Base-by-base conservation (phyloP, 2,888 invertebrate species). In the Malachius bipustulatus region DNA sequence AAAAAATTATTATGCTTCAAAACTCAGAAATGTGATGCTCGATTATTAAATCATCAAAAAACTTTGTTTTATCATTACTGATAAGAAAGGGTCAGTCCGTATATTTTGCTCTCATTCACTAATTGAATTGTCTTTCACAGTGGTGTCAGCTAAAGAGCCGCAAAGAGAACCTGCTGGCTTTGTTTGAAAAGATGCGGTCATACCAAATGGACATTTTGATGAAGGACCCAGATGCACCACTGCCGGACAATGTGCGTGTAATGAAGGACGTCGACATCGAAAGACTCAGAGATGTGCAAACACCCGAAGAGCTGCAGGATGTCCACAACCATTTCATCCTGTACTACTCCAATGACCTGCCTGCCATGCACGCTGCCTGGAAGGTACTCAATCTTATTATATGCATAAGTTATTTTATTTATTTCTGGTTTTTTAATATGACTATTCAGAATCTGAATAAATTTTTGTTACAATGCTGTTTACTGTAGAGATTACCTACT, bases 251-350 rank as follows among this genome's bases (percentile, higher is more conserved):
- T 52, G 70, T 91, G 47, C 67, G 93, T 14, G 65, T 91, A 0
- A 76, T 94, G 44, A 77, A 75, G 44, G 88, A 90, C 46, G 82
- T 82, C 34, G 93, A 94, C 50, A 77, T 89, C 37, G 83, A 87
- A 35, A 71, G 78, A 32, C 61, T 90, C 40, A 75, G 73, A 45
- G 71, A 65, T 34, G 82, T 85, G 0, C 83, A 89, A 56, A 84
- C 84, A 0, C 73, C 82, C 6, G 96, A 97, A 57, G 94, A 96
- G 57, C 62, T 97, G 1, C 82, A 84, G 39, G 98, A 98, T 54
- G 82, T 90, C 2, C 90, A 89, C 61, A 79, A 84, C 46, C 91
- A 96, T 55, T 97, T 97, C 59, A 72, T 88, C 44, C 65, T 97
- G 11, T 90, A 96, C 62, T 96, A 97, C 57, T 82, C 87, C 0